Percentiles rank a stretch among this genome's conserved stretches.
Evolutionary conservation across 2,797 vertebrate species (phyloP).

Genomic region (Aselliscus stoliczkanus): DNA sequence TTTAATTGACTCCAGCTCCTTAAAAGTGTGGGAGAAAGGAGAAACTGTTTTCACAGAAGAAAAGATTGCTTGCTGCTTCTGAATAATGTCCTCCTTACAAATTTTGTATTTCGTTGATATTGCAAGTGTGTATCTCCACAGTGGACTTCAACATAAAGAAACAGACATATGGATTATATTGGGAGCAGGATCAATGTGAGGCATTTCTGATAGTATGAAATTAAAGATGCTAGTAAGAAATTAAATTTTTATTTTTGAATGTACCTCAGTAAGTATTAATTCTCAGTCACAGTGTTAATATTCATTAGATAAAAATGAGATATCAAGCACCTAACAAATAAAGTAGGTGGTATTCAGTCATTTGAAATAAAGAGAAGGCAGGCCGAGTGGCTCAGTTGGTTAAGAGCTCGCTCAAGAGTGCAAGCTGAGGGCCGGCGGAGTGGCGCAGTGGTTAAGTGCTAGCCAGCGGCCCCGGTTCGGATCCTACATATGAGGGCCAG

Average conservation of each 20-base stretch:
- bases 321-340: not conserved
- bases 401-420: too few species aligned
- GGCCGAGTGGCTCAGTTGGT: too few species aligned
- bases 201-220: not conserved
- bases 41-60: not conserved
- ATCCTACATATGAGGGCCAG: too few species aligned
- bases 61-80: not conserved
- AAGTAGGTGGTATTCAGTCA: not conserved
- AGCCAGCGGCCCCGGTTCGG: too few species aligned
- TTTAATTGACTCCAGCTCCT: not conserved
- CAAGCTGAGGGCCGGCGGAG: too few species aligned
- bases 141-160: constrained; percentile 12
- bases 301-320: constrained; percentile 5
- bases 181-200: not conserved
- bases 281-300: constrained; percentile 22
- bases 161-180: not conserved
- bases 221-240: constrained; percentile 22
- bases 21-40: not conserved
- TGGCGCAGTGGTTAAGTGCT: too few species aligned
- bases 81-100: constrained; percentile 19
- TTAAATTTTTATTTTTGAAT: constrained; percentile 6
- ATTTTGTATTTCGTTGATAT: not conserved
- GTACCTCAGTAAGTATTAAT: not conserved
- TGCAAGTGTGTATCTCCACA: not conserved
- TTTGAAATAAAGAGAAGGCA: too few species aligned